Evolutionary conservation across 2,888 invertebrate species (phyloP).

Genomic region (Chalcosyrphus nemorum): DNA sequence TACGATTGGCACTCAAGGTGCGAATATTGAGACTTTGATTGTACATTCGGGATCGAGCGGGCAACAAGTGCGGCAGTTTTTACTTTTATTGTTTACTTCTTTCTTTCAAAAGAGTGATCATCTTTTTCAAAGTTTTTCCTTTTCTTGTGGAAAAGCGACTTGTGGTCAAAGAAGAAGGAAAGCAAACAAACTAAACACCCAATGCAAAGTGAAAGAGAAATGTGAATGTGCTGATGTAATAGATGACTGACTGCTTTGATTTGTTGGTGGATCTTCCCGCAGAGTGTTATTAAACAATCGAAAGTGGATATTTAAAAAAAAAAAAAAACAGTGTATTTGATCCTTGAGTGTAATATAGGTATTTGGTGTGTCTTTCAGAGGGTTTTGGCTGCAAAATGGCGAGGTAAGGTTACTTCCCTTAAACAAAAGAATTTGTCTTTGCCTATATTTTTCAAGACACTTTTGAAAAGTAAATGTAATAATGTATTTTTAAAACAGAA

Average conservation of each 20-base stretch:
- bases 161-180: background rate
- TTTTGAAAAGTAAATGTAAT: too few relatives aligned
- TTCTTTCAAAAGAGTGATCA: constrained; percentile 10
- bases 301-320: background rate
- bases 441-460: too few relatives aligned
- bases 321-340: background rate
- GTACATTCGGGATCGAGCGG: constrained; percentile 62
- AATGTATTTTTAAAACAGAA: too few relatives aligned
- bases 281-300: constrained; percentile 26
- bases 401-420: constrained; percentile 19
- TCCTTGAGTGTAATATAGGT: background rate
- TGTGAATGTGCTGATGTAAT: constrained; percentile 62
- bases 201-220: constrained; percentile 35
- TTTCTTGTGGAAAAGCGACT: constrained; percentile 11
- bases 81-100: constrained; percentile 51
- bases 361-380: background rate
- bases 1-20: constrained; percentile 68
- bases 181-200: constrained; percentile 11
- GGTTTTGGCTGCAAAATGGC: constrained; percentile 16
- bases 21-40: constrained; percentile 68
- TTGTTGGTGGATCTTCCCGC: constrained; percentile 8
- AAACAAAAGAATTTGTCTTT: too few relatives aligned
- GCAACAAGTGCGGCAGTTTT: constrained; percentile 67
- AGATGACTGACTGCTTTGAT: constrained; percentile 41
- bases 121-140: constrained; percentile 18